Conservation (phyloP, 2,797 vertebrate genomes). For the Chiloscyllium punctatum region DNA sequence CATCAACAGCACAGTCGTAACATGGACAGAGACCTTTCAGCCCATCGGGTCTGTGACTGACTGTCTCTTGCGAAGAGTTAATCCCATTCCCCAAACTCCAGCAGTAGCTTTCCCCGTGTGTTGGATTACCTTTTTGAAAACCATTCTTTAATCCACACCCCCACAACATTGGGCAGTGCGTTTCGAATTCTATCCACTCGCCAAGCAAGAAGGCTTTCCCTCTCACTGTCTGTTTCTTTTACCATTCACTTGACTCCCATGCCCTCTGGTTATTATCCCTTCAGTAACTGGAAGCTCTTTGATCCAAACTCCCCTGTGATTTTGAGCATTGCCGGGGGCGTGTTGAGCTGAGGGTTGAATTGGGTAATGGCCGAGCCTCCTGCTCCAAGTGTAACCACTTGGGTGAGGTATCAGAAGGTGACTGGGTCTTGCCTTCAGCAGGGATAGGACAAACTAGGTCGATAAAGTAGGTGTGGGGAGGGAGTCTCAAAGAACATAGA, state of each 20-base stretch:
- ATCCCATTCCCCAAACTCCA: neutral
- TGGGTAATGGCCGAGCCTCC: neutral
- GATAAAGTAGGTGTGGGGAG: too few species aligned
- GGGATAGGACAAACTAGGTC: too few species aligned
- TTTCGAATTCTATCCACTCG: neutral
- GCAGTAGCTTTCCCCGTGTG: neutral
- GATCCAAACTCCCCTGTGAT: neutral
- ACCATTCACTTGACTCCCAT: neutral
- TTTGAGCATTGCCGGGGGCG: neutral
- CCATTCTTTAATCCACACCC: neutral
- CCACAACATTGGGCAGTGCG: neutral
- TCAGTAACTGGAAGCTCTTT: neutral
- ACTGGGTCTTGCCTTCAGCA: too few species aligned
- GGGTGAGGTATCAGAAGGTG: neutral
- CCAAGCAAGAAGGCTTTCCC: neutral
- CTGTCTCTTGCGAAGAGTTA: neutral
- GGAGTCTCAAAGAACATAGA: too few species aligned
- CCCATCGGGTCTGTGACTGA: neutral
- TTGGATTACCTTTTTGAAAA: neutral
- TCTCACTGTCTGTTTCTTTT: neutral
- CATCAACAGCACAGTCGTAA: neutral
- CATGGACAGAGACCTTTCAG: neutral
- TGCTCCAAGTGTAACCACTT: neutral
- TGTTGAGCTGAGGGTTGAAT: neutral
- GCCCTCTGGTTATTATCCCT: neutral